Conservation (phyloP, 1,140 invertebrate genomes). For the Tetranychus urticae region DNA sequence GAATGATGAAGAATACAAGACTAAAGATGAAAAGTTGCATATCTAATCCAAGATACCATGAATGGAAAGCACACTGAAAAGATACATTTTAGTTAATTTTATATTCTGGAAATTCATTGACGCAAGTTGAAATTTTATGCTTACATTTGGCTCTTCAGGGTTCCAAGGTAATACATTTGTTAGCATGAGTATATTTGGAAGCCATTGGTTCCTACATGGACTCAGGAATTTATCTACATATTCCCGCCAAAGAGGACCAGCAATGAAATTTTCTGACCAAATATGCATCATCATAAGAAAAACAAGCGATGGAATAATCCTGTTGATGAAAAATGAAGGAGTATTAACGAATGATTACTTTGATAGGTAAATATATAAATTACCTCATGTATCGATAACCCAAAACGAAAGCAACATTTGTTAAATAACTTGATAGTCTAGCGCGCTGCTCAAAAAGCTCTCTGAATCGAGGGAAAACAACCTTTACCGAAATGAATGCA, state of each 20-base stretch:
- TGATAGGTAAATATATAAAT: neutral
- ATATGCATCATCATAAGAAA: neutral
- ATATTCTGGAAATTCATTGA: no score
- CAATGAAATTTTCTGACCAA: neutral
- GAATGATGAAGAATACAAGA: neutral
- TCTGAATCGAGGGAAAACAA: neutral
- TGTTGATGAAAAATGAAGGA: neutral
- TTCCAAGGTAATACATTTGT: neutral
- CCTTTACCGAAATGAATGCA: neutral
- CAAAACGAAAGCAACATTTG: no score
- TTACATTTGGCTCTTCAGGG: neutral
- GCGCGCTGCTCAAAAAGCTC: neutral
- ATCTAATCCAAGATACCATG: neutral
- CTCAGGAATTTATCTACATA: neutral
- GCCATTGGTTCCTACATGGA: neutral
- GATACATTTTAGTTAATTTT: no score
- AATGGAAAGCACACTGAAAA: neutral
- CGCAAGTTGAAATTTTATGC: neutral
- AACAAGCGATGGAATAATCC: neutral
- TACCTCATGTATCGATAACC: neutral
- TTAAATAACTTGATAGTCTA: neutral
- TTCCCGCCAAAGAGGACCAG: neutral
- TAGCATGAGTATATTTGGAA: neutral
- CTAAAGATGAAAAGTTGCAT: neutral
- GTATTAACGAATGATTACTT: neutral